phyloP scores from a whole-genome alignment of 1,140 invertebrate species.

The Drosophila erecta region DNA sequence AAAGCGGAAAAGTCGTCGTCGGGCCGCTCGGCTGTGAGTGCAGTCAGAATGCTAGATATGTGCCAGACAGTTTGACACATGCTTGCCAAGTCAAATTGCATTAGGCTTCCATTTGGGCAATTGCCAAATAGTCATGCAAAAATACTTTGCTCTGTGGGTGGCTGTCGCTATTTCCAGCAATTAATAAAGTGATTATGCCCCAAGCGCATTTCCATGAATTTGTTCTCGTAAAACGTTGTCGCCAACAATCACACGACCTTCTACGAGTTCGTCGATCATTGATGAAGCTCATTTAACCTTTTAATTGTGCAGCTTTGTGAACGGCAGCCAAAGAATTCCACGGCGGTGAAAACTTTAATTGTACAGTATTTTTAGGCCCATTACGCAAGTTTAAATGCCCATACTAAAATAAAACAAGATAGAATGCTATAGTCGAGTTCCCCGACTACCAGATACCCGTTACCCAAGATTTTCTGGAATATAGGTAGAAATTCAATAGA shows the following conservation, averaged over 20 bases:
- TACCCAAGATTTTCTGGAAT: too few species aligned
- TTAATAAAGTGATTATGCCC: constrained; percentile 62
- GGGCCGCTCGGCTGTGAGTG: constrained; percentile 25
- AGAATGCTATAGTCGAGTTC: too few species aligned
- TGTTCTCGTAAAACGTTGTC: constrained; percentile 10
- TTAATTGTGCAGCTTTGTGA: constrained; percentile 76
- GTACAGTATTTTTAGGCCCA: not conserved
- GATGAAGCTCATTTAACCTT: constrained; percentile 73
- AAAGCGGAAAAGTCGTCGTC: constrained; percentile 6
- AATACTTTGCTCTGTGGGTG: not conserved
- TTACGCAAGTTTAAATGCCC: not conserved
- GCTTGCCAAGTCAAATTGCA: constrained; percentile 53
- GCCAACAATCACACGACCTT: constrained; percentile 24
- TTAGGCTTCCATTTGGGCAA: constrained; percentile 51
- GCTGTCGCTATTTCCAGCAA: constrained; percentile 34
- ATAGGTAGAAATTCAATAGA: too few species aligned
- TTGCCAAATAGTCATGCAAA: constrained; percentile 37
- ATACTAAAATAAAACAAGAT: too few species aligned
- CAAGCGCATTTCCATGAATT: constrained; percentile 62
- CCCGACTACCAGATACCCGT: too few species aligned
- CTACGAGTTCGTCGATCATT: constrained; percentile 16
- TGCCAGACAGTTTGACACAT: constrained; percentile 57
- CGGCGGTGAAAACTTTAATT: constrained; percentile 14
- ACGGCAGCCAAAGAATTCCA: constrained; percentile 40
- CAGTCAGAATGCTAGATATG: constrained; percentile 38